Conservation (phyloP, 2,113 vertebrate species). For the Heloderma charlesbogerti region DNA sequence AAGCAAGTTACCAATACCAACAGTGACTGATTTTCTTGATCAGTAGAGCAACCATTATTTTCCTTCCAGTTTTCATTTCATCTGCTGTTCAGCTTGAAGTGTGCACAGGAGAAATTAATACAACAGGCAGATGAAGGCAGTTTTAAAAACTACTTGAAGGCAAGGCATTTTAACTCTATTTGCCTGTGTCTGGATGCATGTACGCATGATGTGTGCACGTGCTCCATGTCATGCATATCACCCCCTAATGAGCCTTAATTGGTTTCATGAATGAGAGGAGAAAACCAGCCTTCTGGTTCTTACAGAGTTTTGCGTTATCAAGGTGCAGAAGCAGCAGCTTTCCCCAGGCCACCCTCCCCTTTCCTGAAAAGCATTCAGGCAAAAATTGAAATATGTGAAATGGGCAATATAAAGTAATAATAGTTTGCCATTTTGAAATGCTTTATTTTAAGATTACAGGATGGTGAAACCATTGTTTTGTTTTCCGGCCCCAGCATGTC, state of each 20-base stretch:
- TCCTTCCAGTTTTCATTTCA: constrained; percentile 4
- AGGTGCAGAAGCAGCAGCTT: background rate
- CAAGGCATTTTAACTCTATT: constrained; percentile 21
- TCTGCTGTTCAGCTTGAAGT: constrained; percentile 38
- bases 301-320: background rate
- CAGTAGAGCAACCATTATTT: constrained; percentile 12
- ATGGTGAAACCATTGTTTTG: background rate
- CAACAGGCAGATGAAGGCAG: background rate
- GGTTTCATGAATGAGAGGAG: constrained; percentile 30
- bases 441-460: background rate
- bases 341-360: background rate
- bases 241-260: background rate
- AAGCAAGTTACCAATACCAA: background rate
- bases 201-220: background rate
- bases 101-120: background rate
- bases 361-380: background rate
- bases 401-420: background rate
- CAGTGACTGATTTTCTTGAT: constrained; percentile 45
- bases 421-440: background rate
- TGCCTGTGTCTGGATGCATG: background rate
- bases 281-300: background rate
- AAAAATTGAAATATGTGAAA: background rate
- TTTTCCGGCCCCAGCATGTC: too few relatives aligned
- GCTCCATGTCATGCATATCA: background rate
- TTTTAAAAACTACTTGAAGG: background rate